Evolutionary conservation across 1,140 invertebrate species (phyloP).

Genomic region (Penaeus japonicus): DNA sequence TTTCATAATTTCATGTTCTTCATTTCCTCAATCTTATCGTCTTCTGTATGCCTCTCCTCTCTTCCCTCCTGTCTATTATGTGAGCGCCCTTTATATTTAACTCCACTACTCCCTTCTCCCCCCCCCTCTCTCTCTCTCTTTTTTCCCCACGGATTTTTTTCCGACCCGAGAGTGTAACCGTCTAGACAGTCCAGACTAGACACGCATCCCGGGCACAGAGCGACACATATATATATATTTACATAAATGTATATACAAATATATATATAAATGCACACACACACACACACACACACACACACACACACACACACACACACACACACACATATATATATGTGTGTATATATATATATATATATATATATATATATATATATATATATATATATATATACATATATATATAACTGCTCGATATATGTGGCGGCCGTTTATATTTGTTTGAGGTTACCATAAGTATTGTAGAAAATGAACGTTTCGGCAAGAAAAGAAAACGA

Average conservation of each 20-base stretch:
- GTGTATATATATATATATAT: background rate
- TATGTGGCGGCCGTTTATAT: no score
- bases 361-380: background rate
- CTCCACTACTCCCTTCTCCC: no score
- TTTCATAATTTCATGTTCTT: background rate
- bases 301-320: background rate
- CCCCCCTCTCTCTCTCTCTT: no score
- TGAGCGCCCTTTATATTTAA: no score
- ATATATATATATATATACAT: background rate
- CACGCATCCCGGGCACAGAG: background rate
- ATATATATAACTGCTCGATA: background rate
- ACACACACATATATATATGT: background rate
- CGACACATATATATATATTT: background rate
- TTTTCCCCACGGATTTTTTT: no score
- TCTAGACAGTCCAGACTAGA: background rate
- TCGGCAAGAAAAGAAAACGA: no score
- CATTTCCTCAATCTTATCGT: background rate
- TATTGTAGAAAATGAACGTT: no score
- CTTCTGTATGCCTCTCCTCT: no score
- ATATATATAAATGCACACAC: background rate
- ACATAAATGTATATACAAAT: background rate
- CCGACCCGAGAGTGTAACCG: no score
- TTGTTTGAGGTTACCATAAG: no score
- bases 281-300: background rate
- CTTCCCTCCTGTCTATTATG: no score